Base-by-base conservation (phyloP, 2,888 invertebrate species). In the Rhagonycha lutea region DNA sequence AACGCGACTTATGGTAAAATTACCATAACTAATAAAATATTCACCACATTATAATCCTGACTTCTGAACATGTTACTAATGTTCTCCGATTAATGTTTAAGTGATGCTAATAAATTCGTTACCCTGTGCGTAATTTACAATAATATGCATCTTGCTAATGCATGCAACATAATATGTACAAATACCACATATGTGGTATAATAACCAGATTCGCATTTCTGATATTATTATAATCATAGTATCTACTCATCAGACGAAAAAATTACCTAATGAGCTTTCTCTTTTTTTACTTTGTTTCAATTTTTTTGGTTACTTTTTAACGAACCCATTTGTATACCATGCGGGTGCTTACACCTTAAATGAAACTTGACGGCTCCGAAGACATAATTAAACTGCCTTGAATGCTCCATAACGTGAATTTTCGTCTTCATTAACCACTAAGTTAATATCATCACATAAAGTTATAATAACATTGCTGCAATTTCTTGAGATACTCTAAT, bases 31-130 rank as follows among this genome's bases (percentile, higher is more conserved):
- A 74, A 74, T 74, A 69, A 70, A 74, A 70, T 70, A 74, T 74
- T 70, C 74, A 74, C 70, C 60, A 14, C 29, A 14, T 14, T 32
- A 69, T 73, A 61, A 70, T 62, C 74, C 70, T 74, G 74, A 74
- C 74, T 70, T 32, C 70, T 70, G 74, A 69, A 73, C 73, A 73
- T 73, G 73, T 69, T 73, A 69, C 73, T 73, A 73, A 73, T 73
- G 73, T 69, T 62, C 69, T 69, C 63, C 69, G 73, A 69, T 69
- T 73, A 73, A 73, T 73, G 60, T 73, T 63, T 69, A 73, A 73
- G 68, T 47, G 73, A 73, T 73, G 69, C 69, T 62, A 62, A 47
- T 47, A 47, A 69, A 63, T 62, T 69, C 69, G 73, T 73, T 73
- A 73, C 68, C 69, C 69, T 69, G 62, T 47, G 73, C 73, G 63